Base-by-base conservation (phyloP, 2,797 vertebrate species). In the Rhabdomys pumilio region DNA sequence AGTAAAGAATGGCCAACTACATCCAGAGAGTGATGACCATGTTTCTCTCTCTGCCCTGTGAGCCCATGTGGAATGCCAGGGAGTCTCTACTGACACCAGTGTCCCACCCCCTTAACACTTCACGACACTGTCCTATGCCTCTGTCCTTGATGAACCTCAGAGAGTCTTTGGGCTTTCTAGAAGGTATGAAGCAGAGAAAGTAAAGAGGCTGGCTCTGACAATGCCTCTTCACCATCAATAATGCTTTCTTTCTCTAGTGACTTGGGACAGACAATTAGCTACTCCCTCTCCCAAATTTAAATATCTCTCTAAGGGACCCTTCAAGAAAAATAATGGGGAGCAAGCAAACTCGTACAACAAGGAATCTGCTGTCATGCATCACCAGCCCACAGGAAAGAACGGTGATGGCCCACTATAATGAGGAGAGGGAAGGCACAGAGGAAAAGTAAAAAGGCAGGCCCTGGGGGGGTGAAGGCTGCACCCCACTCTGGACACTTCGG, bases 241-340 rank as follows among this genome's bases (percentile, higher is more conserved):
- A 77, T 2, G 13, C 6, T 41, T 0, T 31, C 20, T 29, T 9
- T 38, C 63, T 57, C 61, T 26, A 38, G 17, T 5, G 53, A 76
- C 50, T 1, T 4, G 3, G 22, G 47, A 57, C 3, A 3, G 0
- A 7, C 15, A 26, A 14, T 2, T 17, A 12, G 12, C 0, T 6
- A 13, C 9, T 69, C 67, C 34, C 5, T 2, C 5, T 34, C 14
- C 61, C 15, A 57, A 34, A 65, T 29, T 11, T 76, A 50, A 89
- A 20, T 1, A 0, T 2, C 61, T 67, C 61, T 67, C 6, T 9
- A 65, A 22, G 41, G 69, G 53, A 41, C 41, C 59, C n/a, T 6
- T 81, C 13, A 67, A 90, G 38, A 75, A 38, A 9, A 31, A 19
- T 20, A 31, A 84, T 20, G 1, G 11, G 61, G 76, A 38, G 10